A percentile compares a stretch with the other conserved stretches of the same genome.
Conservation (phyloP, 2,888 invertebrate genomes). For the Morinoia aosen region DNA sequence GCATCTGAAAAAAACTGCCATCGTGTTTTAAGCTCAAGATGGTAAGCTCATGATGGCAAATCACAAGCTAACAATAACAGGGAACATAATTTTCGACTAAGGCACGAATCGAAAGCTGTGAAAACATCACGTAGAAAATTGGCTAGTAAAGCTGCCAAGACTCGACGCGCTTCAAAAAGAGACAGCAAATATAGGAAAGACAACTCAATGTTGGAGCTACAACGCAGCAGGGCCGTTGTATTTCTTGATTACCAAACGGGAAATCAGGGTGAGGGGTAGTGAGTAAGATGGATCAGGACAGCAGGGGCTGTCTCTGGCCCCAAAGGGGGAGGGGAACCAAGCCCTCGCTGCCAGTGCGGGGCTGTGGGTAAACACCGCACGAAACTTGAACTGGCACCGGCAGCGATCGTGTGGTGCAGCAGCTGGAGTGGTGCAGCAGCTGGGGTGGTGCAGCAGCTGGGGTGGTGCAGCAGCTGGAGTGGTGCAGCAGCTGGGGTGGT, state of each 20-base stretch:
- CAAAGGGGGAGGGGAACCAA: neutral
- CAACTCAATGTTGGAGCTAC: neutral
- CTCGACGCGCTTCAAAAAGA: neutral
- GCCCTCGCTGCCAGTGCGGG: neutral
- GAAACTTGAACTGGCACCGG: neutral
- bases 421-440: neutral
- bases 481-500: neutral
- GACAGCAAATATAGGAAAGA: neutral
- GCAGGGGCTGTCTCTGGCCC: neutral
- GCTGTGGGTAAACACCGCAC: neutral
- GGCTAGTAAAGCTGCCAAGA: neutral
- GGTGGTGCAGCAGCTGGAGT: neutral
- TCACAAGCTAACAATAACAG: neutral
- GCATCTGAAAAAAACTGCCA: neutral
- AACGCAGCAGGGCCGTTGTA: neutral
- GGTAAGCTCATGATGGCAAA: neutral
- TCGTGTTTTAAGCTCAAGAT: neutral
- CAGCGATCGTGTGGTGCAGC: neutral
- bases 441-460: neutral
- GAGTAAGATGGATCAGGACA: constrained; percentile 2
- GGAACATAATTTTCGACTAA: neutral
- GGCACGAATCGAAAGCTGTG: neutral
- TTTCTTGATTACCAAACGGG: neutral
- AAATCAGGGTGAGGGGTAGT: neutral
- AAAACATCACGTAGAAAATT: neutral